These are phyloP conservation scores for Percina caprodes DNA, from an alignment of 2,113 vertebrate genomes.

Conservation along the genomic window DNA sequence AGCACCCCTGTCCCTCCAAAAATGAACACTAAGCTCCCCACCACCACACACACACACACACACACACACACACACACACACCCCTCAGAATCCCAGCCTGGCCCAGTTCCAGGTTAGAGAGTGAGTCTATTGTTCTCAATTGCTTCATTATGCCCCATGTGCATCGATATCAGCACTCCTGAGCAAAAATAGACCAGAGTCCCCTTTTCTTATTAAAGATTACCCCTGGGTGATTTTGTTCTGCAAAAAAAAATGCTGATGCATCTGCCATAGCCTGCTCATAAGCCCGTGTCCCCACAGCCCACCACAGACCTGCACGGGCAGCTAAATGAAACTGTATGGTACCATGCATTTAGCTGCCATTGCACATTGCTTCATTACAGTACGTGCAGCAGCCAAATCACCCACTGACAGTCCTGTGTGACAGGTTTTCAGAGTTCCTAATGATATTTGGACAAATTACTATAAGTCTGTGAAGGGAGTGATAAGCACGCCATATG, in stretches of 20 bases:
- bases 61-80: no score
- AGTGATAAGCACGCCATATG: background rate
- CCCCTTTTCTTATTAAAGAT: slow-evolving; percentile 26
- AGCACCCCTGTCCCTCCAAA: background rate
- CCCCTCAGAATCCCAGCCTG: slow-evolving; percentile 6
- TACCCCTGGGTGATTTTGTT: slow-evolving; percentile 37
- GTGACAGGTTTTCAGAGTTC: slow-evolving; percentile 16
- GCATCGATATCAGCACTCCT: slow-evolving; percentile 39
- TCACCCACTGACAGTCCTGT: background rate
- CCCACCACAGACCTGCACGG: slow-evolving; percentile 9
- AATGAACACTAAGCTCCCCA: background rate
- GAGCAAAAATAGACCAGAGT: slow-evolving; percentile 30
- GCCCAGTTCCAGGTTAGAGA: slow-evolving; percentile 15
- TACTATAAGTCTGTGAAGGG: background rate
- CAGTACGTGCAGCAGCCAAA: background rate
- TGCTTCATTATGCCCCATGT: slow-evolving; percentile 54
- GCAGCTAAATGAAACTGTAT: slow-evolving; percentile 33
- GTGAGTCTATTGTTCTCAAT: slow-evolving; percentile 16
- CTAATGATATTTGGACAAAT: slow-evolving; percentile 30
- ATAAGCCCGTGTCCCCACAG: background rate
- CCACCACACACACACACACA: no score
- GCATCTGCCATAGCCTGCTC: slow-evolving; percentile 16
- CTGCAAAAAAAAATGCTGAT: slow-evolving; percentile 34
- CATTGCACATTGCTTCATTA: slow-evolving; percentile 10
- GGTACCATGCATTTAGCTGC: slow-evolving; percentile 29